Conservation (phyloP, 2,888 invertebrate genomes). For the Tipula helvola region DNA sequence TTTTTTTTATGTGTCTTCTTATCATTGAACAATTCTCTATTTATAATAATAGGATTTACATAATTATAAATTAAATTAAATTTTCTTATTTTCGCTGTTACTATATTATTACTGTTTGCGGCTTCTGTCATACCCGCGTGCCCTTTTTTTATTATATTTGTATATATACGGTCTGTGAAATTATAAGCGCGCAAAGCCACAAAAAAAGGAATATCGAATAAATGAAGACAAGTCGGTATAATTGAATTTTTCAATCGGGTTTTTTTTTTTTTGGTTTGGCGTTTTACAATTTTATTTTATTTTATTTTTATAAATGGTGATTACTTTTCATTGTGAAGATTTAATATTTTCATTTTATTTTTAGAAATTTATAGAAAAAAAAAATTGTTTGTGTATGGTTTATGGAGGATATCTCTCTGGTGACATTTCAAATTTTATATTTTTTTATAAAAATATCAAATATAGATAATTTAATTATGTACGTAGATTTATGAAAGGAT, state of each 20-base stretch:
- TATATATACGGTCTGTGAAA: neutral
- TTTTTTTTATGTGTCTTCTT: neutral
- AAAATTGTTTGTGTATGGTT: neutral
- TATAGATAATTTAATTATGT: neutral
- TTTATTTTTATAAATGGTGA: neutral
- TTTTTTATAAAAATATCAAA: neutral
- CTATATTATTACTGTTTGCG: neutral
- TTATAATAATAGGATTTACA: neutral
- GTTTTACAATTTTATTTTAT: neutral
- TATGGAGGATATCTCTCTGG: neutral
- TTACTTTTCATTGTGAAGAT: neutral
- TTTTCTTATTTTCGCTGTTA: neutral
- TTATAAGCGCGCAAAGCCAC: neutral
- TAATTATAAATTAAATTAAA: neutral
- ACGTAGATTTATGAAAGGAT: neutral
- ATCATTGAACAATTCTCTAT: neutral
- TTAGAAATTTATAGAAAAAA: neutral
- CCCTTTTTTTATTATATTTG: too few relatives aligned
- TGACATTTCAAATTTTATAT: neutral
- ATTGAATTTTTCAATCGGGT: neutral
- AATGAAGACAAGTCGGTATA: neutral
- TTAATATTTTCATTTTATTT: neutral
- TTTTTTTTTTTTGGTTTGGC: slow-evolving; percentile 4
- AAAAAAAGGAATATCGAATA: neutral
- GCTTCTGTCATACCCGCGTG: neutral